Conservation (phyloP, 1,140 invertebrate genomes). For the Hydropsyche tenuis region DNA sequence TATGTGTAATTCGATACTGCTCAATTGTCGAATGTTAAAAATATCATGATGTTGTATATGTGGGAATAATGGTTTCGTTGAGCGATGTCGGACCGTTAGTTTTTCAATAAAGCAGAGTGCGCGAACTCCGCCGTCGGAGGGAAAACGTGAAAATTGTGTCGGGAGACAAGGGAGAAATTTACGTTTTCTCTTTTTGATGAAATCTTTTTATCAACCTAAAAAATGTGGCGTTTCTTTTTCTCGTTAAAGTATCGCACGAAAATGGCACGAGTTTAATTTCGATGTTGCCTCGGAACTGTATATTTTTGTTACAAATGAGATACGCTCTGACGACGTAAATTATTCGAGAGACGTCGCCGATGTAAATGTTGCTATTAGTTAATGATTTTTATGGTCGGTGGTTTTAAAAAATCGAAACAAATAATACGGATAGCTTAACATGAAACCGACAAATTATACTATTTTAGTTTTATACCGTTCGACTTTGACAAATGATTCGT, state of each 20-base stretch:
- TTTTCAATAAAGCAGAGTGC: conserved; percentile 12
- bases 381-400: too few relatives aligned
- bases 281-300: too few relatives aligned
- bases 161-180: conserved; percentile 4
- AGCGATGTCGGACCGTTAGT: neutral
- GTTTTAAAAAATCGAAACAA: neutral
- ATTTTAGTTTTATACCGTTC: conserved; percentile 5
- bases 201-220: conserved; percentile 11
- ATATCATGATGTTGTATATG: too few relatives aligned
- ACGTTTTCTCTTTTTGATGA: conserved; percentile 12
- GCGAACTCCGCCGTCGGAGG: neutral
- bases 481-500: conserved; percentile 3
- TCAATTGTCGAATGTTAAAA: too few relatives aligned
- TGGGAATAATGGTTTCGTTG: too few relatives aligned
- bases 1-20: too few relatives aligned
- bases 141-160: neutral
- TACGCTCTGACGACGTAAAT: too few relatives aligned
- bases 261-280: too few relatives aligned
- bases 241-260: too few relatives aligned
- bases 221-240: neutral
- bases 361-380: too few relatives aligned
- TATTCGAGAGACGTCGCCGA: too few relatives aligned
- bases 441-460: neutral
- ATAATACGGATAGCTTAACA: neutral
- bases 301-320: too few relatives aligned